Evolutionary conservation across 2,113 vertebrate genomes (phyloP).

Genomic region (Rattus norvegicus): DNA sequence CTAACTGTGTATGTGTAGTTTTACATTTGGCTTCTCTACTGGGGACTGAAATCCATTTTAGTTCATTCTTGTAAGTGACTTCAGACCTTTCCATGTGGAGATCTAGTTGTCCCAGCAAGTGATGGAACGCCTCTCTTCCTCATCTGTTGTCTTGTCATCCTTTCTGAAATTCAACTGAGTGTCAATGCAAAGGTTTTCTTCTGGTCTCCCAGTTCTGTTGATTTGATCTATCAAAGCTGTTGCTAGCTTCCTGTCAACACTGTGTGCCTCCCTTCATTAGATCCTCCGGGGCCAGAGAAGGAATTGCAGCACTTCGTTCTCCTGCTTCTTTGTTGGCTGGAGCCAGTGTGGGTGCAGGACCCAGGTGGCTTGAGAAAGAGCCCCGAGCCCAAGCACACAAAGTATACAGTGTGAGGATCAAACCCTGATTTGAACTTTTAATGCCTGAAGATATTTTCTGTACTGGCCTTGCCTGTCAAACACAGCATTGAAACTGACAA

Average conservation of each 20-base stretch:
- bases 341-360: neutral
- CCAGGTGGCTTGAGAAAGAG: neutral
- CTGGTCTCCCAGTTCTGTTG: neutral
- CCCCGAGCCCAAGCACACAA: neutral
- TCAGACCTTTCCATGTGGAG: neutral
- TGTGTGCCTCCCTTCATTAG: neutral
- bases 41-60: neutral
- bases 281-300: neutral
- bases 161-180: slow-evolving; percentile 15
- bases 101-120: neutral
- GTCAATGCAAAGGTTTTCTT: slow-evolving; percentile 17
- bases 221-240: neutral
- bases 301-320: neutral
- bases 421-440: slow-evolving; percentile 23
- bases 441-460: neutral
- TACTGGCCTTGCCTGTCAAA: neutral
- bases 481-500: neutral
- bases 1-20: slow-evolving; percentile 46
- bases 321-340: neutral
- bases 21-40: neutral
- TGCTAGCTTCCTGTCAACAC: neutral
- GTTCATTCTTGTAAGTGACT: slow-evolving; percentile 1
- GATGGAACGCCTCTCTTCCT: neutral
- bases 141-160: neutral
- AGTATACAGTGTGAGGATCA: neutral